Evolutionary conservation across 2,888 invertebrate species (phyloP), one percentile per base, ranked within the genome.

Genomic region (Diabrotica balteata): DNA sequence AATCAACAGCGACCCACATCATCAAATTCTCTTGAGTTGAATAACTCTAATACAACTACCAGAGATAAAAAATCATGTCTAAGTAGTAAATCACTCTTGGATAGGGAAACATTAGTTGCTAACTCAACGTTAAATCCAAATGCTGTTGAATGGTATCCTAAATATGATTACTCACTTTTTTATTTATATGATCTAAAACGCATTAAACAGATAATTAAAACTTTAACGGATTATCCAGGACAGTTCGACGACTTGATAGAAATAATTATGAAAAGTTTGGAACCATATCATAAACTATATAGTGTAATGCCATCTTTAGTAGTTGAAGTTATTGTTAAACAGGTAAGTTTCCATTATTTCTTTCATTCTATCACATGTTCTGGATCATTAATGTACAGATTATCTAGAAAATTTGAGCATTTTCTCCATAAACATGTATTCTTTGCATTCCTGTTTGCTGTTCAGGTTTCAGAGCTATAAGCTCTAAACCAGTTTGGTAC

Each of bases 221-320:
- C 90, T 80, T 86, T 93, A 78, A 93, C 91, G 77, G 88, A 90
- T 80, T 91, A 91, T 86, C 93, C 93, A 59, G 93, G 93, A 75
- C 90, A 90, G 80, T 93, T 92, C 80, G 91, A 92, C 81, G 86
- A 88, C 76, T 85, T 92, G 68, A 88, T 92, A 66, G 90, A 90
- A 57, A 88, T 90, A 64, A 86, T 93, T 77, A 88, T 91, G 77
- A 90, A 90, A 79, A 89, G 89, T 7, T 89, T 93, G 78, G 88
- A 87, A 66, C 88, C 88, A 63, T 89, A 90, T 82, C 86, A 91
- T 76, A 86, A 89, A 75, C 89, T 63, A 57, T 17, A 57, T 11
- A 44, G 45, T 9, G 11, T 57, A 57, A 57, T 17, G 9, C 7
- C 45, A 63, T 86, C 88, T 68, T 87, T 87, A 65, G 86, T 90